Evolutionary conservation across 2,113 vertebrate species (phyloP), one percentile per base, ranked within the genome.

Genomic region (Lycaon pictus): DNA sequence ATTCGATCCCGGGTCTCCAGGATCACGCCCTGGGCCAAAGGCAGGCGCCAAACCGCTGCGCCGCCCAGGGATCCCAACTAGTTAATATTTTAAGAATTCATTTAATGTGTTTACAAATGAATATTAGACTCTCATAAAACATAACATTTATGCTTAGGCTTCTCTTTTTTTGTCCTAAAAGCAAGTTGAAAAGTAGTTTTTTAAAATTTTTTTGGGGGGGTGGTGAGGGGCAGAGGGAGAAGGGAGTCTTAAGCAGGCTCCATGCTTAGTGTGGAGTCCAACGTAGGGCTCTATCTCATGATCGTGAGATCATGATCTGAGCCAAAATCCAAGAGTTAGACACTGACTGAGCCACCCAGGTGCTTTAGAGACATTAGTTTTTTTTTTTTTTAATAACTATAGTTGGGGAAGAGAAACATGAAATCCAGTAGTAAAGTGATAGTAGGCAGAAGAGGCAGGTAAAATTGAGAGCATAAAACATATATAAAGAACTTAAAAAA

Each of bases 71-170:
- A 37, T 37, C 37, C 37, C 37, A 83, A 69, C 12, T 74, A 80
- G 63, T 82, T 27, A 85, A 19, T 62, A 89, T 55, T 89, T 48
- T 77, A 95, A 84, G 35, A 83, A 60, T 43, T 25, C 16, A 79
- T 85, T 83, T 67, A 56, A 9, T n/a, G 43, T 37, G 43, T 32
- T 51, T 15, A 56, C 12, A 86, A 43, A 67, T 25, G 15, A 96
- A 92, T n/a, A 84, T 0, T 48, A 58, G 29, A 87, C 69, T 65
- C 76, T 69, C 37, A 43, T 58, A 62, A 74, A 69, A 76, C n/a
- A 62, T 86, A 93, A 80, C 37, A 87, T 86, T 92, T 95, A 79
- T 76, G 43, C 32, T 92, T 95, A 90, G 67, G 67, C 23, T 92
- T 82, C 25, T 86, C 43, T 80, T 67, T 87, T 87, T 82, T 58